phyloP scores from a whole-genome alignment of 2,888 invertebrate species.

The Andrena minutula region DNA sequence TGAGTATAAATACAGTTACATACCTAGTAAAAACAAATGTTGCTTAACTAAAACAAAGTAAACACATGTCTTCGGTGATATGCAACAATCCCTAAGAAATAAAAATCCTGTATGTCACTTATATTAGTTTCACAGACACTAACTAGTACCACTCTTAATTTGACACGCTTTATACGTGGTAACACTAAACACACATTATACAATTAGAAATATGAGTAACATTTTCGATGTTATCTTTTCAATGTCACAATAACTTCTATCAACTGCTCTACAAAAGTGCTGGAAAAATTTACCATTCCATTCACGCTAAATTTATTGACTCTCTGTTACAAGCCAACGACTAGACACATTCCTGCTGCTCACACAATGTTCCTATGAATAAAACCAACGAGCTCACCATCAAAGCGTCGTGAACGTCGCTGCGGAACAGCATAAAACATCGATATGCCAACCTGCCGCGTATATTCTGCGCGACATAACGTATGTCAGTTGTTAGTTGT shows the following conservation, averaged over 20 bases:
- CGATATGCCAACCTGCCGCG: constrained; percentile 9
- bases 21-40: too few species aligned
- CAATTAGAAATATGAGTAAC: too few species aligned
- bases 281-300: not conserved
- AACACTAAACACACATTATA: too few species aligned
- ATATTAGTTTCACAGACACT: too few species aligned
- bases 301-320: constrained; percentile 2
- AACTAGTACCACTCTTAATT: too few species aligned
- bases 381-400: constrained; percentile 7
- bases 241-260: not conserved
- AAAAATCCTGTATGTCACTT: too few species aligned
- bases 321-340: not conserved
- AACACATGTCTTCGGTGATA: too few species aligned
- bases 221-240: too few species aligned
- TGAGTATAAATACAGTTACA: too few species aligned
- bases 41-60: too few species aligned
- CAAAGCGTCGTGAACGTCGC: constrained; percentile 21
- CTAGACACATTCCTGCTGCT: not conserved
- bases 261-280: not conserved
- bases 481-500: constrained; percentile 65
- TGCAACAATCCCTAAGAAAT: too few species aligned
- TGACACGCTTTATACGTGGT: too few species aligned
- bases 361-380: not conserved
- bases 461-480: constrained; percentile 43
- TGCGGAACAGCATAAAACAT: constrained; percentile 28